A percentile compares a stretch with the other conserved stretches of the same genome.
These are phyloP conservation scores for Scylla paramamosain DNA, from an alignment of 1,140 invertebrate species.

Conservation along the genomic window DNA sequence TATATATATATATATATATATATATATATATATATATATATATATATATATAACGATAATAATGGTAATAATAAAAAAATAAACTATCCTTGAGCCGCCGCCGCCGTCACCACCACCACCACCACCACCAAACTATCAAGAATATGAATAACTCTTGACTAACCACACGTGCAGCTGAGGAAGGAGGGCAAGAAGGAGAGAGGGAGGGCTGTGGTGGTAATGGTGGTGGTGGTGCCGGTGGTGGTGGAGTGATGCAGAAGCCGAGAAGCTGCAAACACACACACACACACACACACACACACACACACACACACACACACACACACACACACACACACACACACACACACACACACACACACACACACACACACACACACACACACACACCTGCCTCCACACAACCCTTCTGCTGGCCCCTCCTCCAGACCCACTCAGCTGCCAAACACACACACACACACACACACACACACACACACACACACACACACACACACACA, in stretches of 20 bases:
- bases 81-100: too few relatives aligned
- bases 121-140: background rate
- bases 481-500: background rate
- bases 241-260: background rate
- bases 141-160: constrained; percentile 9
- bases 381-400: constrained; percentile 34
- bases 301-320: constrained; percentile 45
- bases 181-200: background rate
- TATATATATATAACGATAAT: too few relatives aligned
- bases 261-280: background rate
- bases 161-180: background rate
- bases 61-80: too few relatives aligned
- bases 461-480: constrained; percentile 46
- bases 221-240: background rate
- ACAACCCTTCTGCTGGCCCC: background rate
- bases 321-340: constrained; percentile 54
- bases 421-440: background rate
- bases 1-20: too few relatives aligned
- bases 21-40: too few relatives aligned
- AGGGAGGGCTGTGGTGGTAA: background rate
- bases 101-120: background rate
- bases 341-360: constrained; percentile 53
- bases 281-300: constrained; percentile 50
- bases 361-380: constrained; percentile 50
- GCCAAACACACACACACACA: constrained; percentile 19